Base-by-base conservation (phyloP, 1,140 invertebrate genomes). In the Dendrolimus punctatus region DNA sequence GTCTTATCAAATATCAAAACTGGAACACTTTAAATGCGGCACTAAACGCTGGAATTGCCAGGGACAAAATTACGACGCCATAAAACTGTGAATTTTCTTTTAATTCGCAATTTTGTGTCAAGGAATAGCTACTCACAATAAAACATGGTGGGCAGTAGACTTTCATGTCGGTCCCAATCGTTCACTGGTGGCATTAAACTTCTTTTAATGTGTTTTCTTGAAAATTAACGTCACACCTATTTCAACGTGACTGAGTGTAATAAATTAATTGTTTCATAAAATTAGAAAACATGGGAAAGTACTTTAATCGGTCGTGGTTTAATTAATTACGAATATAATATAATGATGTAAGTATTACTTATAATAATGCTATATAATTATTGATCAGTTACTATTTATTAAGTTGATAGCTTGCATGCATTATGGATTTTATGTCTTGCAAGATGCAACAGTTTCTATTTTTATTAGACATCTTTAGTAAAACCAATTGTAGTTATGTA, bases 201-300 rank as follows among this genome's bases (percentile, higher is more conserved):
- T 57, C 54, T 58, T 68, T 73, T 69, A 69, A 73, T 68, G 67
- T 61, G 60, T 62, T 66, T 23, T 62, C 48, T 60, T 68, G 58
- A 68, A 69, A 67, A 71, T 71, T 66, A 71, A 70, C 59, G 65
- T 69, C 59, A 63, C 70, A 68, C 65, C 65, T 51, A 47, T 40
- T 62, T 61, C 62, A 62, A 64, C 61, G 55, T 62, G 54, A 51
- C 58, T 56, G 63, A 52, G 56, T 68, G 60, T 70, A 74, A 66
- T 65, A 60, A 61, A 64, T 61, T 74, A 67, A 66, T 64, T 66
- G 66, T 56, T 60, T 60, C 54, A 57, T 74, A 68, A 74, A 68
- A 54, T 57, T 54, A 37, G 37, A 39, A 39, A 62, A 68, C 62
- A 67, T 57, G 62, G 49, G 61, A 68, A 68, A 58, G 66, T 62